Percentiles rank a stretch among this genome's conserved stretches.
Evolutionary conservation across 2,797 vertebrate genomes (phyloP).

Genomic region (Peromyscus nudipes): DNA sequence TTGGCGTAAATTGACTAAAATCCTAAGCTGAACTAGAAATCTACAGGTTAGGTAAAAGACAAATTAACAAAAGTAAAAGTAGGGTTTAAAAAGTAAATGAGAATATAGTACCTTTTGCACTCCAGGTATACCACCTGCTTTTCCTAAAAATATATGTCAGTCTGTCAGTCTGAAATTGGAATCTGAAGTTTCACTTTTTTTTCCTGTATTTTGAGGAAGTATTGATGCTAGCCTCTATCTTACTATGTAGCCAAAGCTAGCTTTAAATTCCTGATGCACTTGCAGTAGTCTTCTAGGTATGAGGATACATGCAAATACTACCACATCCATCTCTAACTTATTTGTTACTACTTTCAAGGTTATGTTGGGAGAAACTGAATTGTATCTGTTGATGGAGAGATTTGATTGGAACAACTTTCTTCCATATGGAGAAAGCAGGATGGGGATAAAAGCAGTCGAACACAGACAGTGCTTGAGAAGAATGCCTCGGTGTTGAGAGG

Average conservation of each 20-base stretch:
- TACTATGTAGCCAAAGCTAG: not conserved
- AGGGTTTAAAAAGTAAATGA: not conserved
- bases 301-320: not conserved
- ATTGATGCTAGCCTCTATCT: not conserved
- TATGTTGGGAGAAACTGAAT: not conserved
- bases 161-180: not conserved
- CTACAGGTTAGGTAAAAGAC: not conserved
- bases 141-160: not conserved
- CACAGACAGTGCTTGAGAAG: not conserved
- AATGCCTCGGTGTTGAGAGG: not conserved
- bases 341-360: not conserved
- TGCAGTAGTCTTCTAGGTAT: not conserved
- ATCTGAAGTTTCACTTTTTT: not conserved
- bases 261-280: not conserved
- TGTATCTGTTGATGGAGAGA: not conserved
- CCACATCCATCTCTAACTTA: not conserved
- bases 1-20: not conserved
- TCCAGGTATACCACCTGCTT: not conserved
- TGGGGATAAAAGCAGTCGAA: not conserved
- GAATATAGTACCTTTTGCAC: not conserved
- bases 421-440: not conserved
- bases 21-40: not conserved
- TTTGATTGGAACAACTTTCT: not conserved
- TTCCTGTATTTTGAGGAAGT: not conserved
- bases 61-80: not conserved